Base-by-base conservation (phyloP, 2,888 invertebrate genomes). In the Ophraella communa region DNA sequence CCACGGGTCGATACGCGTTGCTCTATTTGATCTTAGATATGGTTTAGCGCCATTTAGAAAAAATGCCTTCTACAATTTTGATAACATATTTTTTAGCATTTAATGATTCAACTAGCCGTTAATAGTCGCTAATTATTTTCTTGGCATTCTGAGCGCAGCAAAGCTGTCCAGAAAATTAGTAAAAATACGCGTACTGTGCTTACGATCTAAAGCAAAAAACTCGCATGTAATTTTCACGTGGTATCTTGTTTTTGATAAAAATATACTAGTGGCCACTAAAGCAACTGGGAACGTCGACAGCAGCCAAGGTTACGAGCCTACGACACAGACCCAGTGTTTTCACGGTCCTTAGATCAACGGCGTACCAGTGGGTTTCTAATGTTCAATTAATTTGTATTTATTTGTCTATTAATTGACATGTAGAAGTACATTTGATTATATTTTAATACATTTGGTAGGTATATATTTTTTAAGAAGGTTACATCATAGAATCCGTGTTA, bases 301-400 rank as follows among this genome's bases (percentile, higher is more conserved):
- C 23, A 60, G 60, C 60, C 60, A 60, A 52, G 60, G 60, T 53
- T 20, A 24, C 44, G 42, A 52, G 60, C 60, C 52, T 60, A 60
- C 52, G 60, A 60, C 39, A 24, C 49, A 24, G 49, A 51, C 27
- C 49, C 17, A 51, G 27, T 51, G 27, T 51, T 27, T 51, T 51
- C 27, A 27, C 27, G 18, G 49, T 27, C 17, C 24, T 17, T 24
- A 10, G 3, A 24, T n/a, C 49, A 51, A 24, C 3, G 49, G 27
- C 27, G 49, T 51, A 27, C 17, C 17, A 5, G 4, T 5, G 39
- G 7, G 17, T 30, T 30, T 30, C 11, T 30, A 30, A 11, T 30
- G 10, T 11, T 3, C 2, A 0, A 10, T 30, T 30, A 27, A 1
- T 30, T 10, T 30, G 10, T 1, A 24, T 4, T 24, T 27, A 8